Base-by-base conservation (phyloP, 2,113 vertebrate genomes). In the Scolopax mira region DNA sequence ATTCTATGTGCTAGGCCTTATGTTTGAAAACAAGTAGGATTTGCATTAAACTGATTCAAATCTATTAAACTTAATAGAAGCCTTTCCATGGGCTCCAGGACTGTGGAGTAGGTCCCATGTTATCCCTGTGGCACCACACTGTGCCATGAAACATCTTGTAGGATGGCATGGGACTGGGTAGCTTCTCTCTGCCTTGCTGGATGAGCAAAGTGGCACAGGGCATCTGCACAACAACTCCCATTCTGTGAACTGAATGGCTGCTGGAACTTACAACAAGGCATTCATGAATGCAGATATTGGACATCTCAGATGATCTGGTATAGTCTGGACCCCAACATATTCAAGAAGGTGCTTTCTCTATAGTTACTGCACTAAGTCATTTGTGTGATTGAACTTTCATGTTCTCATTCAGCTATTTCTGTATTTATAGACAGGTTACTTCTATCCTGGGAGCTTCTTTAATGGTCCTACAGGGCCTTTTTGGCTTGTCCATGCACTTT, bases 281-380 rank as follows among this genome's bases (percentile, higher is more conserved):
- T 24, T 51, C 6, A 7, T 11, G 22, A 52, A 28, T 7, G 5
- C 9, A 31, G 22, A 13, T 33, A 22, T 9, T 69, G 73, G n/a
- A 60, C 9, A 21, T 49, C 5, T 39, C 57, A 44, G 15, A 13
- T 2, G 5, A 6, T 58, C 37, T 69, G 46, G 11, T 54, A 9
- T 22, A 78, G 13, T 51, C 21, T 71, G 25, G 64, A 65, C 10
- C 6, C 35, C 0, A 0, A 41, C 19, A 24, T 8, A 19, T 49
- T 65, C 65, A 65, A 44, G 57, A 71, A 81, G 22, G 12, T 77
- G 13, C 10, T 92, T 35, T 8, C 24, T 69, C 22, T 61, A 9
- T 13, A 44, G 49, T 3, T 80, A 2, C 13, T 79, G 17, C 18
- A 9, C 54, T 65, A 37, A 30, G 6, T 17, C 54, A 17, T 67